Evolutionary conservation across 2,113 vertebrate genomes (phyloP), one percentile per base, ranked within the genome.

Genomic region (Odontophorus gujanensis): DNA sequence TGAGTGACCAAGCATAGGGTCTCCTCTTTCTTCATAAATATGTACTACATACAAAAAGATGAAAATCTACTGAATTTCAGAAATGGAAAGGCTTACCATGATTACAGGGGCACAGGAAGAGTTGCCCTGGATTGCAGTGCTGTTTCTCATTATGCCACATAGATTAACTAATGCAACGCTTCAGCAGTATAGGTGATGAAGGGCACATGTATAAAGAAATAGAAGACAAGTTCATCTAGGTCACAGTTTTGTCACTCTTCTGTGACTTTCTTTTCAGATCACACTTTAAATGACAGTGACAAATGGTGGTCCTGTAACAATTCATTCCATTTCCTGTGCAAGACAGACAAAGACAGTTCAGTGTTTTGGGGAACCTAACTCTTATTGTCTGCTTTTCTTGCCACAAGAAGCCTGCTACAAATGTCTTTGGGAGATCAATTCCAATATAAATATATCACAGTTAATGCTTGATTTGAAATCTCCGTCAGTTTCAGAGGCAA

Each of bases 391-490:
- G 6, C 43, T 84, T 78, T 84, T 89, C 66, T 84, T 81, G 66
- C 45, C 87, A 71, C 36, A 78, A 87, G 87, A 14, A 32, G 89
- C 38, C 36, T 59, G 50, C 73, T 71, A 87, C 57, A 58, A 32
- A 45, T 30, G 22, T 71, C 67, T 85, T 32, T 77, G 84, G 59
- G 25, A 77, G 62, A 50, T 25, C 47, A 63, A 32, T 73, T 89
- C 42, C 40, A 62, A 11, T 28, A 67, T 26, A 87, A 82, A 69
- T 34, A 50, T 25, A 47, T 19, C 48, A 62, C 0, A 0, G 28
- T 77, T 94, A 82, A 85, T 89, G 55, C 50, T 87, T 81, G 79
- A 83, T 89, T 80, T 72, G 68, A 90, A 77, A 86, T 91, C 65
- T 61, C 43, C 59, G 65, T 25, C 53, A 57, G 17, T 34, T 59